These are phyloP conservation scores for Engystomops pustulosus DNA, from an alignment of 2,113 vertebrate genomes.

Conservation along the genomic window DNA sequence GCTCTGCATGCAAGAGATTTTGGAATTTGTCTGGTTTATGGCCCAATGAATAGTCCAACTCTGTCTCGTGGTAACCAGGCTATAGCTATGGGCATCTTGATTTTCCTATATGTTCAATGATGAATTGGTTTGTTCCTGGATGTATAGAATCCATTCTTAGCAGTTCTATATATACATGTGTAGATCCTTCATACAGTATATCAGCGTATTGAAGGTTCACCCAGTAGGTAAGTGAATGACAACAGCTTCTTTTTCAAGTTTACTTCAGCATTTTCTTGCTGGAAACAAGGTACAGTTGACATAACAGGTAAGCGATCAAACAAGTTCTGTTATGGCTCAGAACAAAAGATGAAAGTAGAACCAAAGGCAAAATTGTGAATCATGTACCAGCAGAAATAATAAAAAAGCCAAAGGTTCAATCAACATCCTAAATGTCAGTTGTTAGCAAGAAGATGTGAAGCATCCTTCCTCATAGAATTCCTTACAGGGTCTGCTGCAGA, in stretches of 20 bases:
- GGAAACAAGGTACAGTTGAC: background rate
- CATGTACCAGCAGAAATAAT: background rate
- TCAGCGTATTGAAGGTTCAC: no score
- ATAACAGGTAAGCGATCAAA: background rate
- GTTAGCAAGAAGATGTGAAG: background rate
- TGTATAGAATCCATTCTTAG: no score
- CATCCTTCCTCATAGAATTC: background rate
- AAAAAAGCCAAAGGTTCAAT: background rate
- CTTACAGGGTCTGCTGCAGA: background rate
- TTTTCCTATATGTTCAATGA: no score
- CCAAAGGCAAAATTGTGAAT: background rate
- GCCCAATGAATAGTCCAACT: no score
- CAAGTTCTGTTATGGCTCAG: background rate
- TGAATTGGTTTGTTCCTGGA: no score
- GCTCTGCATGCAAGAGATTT: no score
- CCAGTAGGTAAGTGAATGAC: no score
- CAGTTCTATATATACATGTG: no score
- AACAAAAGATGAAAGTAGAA: slow-evolving; percentile 4
- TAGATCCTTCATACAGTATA: no score
- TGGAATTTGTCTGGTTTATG: no score
- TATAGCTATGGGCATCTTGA: no score
- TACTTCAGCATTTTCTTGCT: background rate
- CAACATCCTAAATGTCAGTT: background rate
- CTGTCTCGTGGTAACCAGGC: no score
- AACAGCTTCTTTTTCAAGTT: background rate